A percentile compares a stretch with the other conserved stretches of the same genome.
These are phyloP conservation scores for Andrena hattorfiana DNA, from an alignment of 2,888 invertebrate genomes.

Conservation along the genomic window DNA sequence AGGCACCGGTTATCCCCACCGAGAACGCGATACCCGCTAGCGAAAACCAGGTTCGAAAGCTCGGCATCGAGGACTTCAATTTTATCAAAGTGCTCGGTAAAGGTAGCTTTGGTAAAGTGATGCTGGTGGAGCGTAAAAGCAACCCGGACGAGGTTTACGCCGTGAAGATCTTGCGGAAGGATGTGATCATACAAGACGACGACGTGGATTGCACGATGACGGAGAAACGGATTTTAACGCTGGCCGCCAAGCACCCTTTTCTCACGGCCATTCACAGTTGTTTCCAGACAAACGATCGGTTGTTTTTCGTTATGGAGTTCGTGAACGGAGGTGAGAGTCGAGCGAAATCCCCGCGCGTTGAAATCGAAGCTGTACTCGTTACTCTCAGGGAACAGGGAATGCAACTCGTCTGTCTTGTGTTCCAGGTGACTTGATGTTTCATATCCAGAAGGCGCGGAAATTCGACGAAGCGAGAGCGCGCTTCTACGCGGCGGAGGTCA, in stretches of 20 bases:
- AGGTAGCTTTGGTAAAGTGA: constrained; percentile 99
- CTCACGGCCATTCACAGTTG: constrained; percentile 98
- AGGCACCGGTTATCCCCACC: constrained; percentile 43
- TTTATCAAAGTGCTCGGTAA: constrained; percentile 99
- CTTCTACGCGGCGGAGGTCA: constrained; percentile 99
- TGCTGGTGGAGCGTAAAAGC: constrained; percentile 97
- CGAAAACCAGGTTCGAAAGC: constrained; percentile 85
- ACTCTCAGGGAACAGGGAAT: background rate
- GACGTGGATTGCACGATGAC: constrained; percentile 99
- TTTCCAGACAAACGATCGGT: constrained; percentile 97
- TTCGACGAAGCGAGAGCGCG: constrained; percentile 98
- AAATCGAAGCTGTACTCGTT: background rate
- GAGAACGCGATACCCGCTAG: constrained; percentile 61
- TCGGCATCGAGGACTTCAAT: constrained; percentile 94
- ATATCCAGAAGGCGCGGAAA: constrained; percentile 98
- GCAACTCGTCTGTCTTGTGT: background rate
- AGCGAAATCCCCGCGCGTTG: background rate
- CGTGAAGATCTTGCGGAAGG: constrained; percentile 97
- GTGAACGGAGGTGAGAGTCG: constrained; percentile 92
- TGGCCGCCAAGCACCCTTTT: constrained; percentile 99
- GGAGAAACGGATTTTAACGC: constrained; percentile 97
- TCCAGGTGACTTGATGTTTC: constrained; percentile 97
- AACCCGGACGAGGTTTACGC: constrained; percentile 95
- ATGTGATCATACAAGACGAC: constrained; percentile 99
- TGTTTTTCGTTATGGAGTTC: constrained; percentile 99